Conservation (phyloP, 2,888 invertebrate species). For the Baronia brevicornis region DNA sequence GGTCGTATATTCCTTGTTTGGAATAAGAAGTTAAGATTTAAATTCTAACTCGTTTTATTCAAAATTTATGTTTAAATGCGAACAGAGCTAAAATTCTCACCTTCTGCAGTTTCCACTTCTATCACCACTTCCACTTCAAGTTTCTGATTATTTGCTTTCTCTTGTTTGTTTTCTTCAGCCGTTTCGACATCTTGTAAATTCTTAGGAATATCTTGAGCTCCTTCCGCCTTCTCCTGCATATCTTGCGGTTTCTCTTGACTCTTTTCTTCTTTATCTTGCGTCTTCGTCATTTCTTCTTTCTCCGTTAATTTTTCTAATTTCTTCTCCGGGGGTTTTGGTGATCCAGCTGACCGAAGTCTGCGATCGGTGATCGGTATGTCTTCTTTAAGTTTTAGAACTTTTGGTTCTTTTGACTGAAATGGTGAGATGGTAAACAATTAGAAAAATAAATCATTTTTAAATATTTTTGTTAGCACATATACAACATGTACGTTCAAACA, state of each 20-base stretch:
- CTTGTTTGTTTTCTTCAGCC: slow-evolving; percentile 15
- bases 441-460: slow-evolving; percentile 17
- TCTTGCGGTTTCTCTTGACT: slow-evolving; percentile 17
- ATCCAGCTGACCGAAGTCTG: slow-evolving; percentile 51
- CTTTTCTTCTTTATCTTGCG: slow-evolving; percentile 15
- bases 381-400: slow-evolving; percentile 53
- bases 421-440: slow-evolving; percentile 15
- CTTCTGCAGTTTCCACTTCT: slow-evolving; percentile 34
- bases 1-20: too few relatives aligned
- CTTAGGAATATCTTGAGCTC: slow-evolving; percentile 19
- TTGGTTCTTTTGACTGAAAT: slow-evolving; percentile 55
- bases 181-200: too few relatives aligned
- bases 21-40: too few relatives aligned
- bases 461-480: not conserved
- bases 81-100: slow-evolving; percentile 28
- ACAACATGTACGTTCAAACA: not conserved
- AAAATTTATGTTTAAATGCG: slow-evolving; percentile 1
- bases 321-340: slow-evolving; percentile 45
- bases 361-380: slow-evolving; percentile 40
- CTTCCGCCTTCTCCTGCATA: slow-evolving; percentile 15
- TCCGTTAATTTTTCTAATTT: slow-evolving; percentile 26
- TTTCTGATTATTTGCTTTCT: slow-evolving; percentile 18
- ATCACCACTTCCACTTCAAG: slow-evolving; percentile 37
- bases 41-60: too few relatives aligned
- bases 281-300: slow-evolving; percentile 17